phyloP scores from a whole-genome alignment of 2,113 vertebrate genomes.

The Scomber japonicus region DNA sequence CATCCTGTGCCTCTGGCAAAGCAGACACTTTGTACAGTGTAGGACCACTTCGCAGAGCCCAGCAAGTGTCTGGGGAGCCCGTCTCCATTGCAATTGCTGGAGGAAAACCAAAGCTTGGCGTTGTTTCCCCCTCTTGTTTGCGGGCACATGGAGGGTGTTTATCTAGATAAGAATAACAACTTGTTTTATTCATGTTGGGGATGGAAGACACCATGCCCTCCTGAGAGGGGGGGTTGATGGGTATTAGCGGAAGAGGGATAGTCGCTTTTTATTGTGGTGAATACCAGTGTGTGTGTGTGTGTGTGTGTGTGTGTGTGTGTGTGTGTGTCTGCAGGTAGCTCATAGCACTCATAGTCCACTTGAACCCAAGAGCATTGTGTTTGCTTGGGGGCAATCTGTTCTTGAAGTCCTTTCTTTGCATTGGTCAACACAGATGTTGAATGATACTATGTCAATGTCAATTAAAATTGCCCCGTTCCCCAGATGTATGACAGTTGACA shows the following conservation, averaged over 20 bases:
- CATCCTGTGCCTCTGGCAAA: slow-evolving; percentile 75
- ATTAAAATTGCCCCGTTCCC: neutral
- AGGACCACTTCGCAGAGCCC: slow-evolving; percentile 71
- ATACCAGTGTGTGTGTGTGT: slow-evolving; percentile 7
- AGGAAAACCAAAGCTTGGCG: slow-evolving; percentile 77
- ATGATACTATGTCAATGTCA: neutral
- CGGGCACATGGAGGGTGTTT: slow-evolving; percentile 81
- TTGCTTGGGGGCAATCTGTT: slow-evolving; percentile 22
- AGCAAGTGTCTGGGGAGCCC: slow-evolving; percentile 75
- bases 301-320: neutral
- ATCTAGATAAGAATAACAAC: slow-evolving; percentile 83
- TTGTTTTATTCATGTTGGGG: slow-evolving; percentile 83
- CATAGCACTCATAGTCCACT: slow-evolving; percentile 11
- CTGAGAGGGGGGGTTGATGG: slow-evolving; percentile 72
- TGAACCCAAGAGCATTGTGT: slow-evolving; percentile 45
- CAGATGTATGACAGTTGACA: too few species aligned
- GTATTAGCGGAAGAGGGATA: slow-evolving; percentile 65
- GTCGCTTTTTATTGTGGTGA: slow-evolving; percentile 60
- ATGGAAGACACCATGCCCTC: slow-evolving; percentile 73
- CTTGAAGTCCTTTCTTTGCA: slow-evolving; percentile 32
- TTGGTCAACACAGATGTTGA: neutral
- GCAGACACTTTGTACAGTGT: slow-evolving; percentile 67
- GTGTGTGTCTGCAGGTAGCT: slow-evolving; percentile 25
- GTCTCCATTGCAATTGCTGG: slow-evolving; percentile 70
- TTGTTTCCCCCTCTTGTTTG: slow-evolving; percentile 70